These are phyloP conservation scores for Xiphophorus birchmanni DNA, from an alignment of 2,797 vertebrate genomes.

Conservation along the genomic window DNA sequence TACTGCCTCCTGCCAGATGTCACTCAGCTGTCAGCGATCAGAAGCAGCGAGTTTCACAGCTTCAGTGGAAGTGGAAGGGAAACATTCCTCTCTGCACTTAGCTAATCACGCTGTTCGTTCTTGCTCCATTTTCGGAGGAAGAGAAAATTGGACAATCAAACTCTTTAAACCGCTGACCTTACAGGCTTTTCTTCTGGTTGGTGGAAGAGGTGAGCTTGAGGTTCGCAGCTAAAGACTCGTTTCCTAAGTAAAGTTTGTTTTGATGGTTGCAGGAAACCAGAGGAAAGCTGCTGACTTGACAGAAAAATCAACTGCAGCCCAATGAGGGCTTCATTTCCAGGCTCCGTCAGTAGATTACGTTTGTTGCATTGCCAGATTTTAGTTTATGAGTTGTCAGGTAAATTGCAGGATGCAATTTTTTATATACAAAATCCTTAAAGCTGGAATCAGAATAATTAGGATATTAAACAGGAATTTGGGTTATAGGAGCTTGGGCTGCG, in stretches of 20 bases:
- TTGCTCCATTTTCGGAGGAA: slow-evolving; percentile 48
- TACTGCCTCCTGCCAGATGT: slow-evolving; percentile 39
- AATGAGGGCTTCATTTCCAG: background rate
- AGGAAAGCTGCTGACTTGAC: slow-evolving; percentile 9
- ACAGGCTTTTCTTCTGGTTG: slow-evolving; percentile 50
- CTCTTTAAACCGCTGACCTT: slow-evolving; percentile 68
- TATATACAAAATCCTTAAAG: background rate
- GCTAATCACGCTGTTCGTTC: slow-evolving; percentile 66
- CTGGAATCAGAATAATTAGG: background rate
- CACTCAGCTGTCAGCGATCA: slow-evolving; percentile 52
- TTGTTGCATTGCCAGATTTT: background rate
- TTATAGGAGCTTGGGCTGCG: background rate
- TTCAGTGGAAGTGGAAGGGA: slow-evolving; percentile 42
- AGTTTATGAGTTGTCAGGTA: background rate
- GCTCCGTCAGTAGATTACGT: background rate
- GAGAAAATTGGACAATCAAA: slow-evolving; percentile 68
- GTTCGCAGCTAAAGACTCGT: slow-evolving; percentile 32
- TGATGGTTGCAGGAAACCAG: slow-evolving; percentile 26
- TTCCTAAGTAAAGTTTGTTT: background rate
- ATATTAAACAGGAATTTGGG: background rate
- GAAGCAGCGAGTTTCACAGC: slow-evolving; percentile 19
- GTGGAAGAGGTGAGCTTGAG: slow-evolving; percentile 45
- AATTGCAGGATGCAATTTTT: background rate
- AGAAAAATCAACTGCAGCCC: background rate
- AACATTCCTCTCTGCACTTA: slow-evolving; percentile 57